phyloP scores from a whole-genome alignment of 2,113 vertebrate genomes.

The Podarcis muralis region DNA sequence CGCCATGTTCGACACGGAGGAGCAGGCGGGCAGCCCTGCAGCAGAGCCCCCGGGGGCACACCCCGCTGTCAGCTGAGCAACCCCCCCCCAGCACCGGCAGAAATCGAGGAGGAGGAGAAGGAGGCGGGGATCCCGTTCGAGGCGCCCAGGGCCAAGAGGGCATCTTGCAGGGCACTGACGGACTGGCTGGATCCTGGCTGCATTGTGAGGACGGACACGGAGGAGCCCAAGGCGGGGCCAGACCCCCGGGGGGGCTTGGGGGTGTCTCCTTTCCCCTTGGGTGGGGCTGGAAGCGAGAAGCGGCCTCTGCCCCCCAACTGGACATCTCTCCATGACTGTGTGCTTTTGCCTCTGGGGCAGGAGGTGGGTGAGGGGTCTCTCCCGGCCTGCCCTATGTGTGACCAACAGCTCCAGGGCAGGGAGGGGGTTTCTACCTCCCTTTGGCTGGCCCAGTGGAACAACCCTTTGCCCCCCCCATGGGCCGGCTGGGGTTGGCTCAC shows the following conservation, averaged over 20 bases:
- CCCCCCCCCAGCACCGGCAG: background rate
- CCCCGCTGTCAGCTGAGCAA: background rate
- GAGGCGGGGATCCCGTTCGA: background rate
- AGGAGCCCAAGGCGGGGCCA: too few species aligned
- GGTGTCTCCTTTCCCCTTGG: background rate
- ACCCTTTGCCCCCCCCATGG: background rate
- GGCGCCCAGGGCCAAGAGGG: rapidly evolving
- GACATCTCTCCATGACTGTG: too few species aligned
- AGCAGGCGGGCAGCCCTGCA: slow-evolving; percentile 6
- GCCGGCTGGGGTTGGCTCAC: too few species aligned
- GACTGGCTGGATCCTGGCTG: background rate
- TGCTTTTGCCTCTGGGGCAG: background rate
- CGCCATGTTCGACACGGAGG: slow-evolving; percentile 60
- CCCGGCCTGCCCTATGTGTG: background rate
- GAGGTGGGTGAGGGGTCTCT: background rate
- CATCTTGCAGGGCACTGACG: background rate
- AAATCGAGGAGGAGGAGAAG: too few species aligned
- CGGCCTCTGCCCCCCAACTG: background rate
- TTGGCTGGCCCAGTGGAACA: background rate
- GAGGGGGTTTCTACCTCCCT: too few species aligned
- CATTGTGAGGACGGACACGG: too few species aligned
- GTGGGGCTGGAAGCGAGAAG: background rate
- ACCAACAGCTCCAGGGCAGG: background rate
- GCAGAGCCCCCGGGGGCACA: background rate
- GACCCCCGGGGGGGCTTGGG: too few species aligned